Evolutionary conservation across 2,797 vertebrate genomes (phyloP).

Genomic region (Pseudocheirus occidentalis): DNA sequence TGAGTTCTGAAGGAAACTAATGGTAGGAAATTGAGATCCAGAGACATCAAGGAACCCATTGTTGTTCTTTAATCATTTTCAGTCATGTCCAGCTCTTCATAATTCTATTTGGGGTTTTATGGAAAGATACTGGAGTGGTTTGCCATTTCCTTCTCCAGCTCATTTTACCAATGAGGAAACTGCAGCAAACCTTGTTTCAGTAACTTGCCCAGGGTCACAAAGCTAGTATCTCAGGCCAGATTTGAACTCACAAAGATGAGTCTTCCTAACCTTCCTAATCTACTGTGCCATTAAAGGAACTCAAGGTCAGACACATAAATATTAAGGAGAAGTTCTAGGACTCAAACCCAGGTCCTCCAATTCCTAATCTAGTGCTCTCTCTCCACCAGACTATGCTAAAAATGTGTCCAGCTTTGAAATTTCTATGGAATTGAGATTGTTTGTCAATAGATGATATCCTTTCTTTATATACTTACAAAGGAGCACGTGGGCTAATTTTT

Average conservation of each 20-base stretch:
- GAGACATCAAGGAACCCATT: background rate
- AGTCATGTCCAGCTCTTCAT: background rate
- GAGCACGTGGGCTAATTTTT: background rate
- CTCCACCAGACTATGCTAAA: background rate
- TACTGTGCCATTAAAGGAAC: background rate
- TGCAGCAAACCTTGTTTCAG: background rate
- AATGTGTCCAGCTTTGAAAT: background rate
- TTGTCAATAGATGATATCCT: background rate
- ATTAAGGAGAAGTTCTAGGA: background rate
- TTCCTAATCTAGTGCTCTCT: background rate
- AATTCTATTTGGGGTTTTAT: background rate
- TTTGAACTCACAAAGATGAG: background rate
- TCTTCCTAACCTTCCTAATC: background rate
- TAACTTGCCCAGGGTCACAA: background rate
- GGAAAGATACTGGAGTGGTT: background rate
- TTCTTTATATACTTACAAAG: background rate
- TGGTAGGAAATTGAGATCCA: background rate
- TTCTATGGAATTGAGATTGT: background rate
- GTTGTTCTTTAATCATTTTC: background rate
- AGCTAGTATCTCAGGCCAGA: background rate
- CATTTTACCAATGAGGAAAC: background rate
- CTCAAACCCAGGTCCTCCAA: background rate
- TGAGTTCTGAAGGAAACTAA: background rate
- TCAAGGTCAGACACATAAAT: background rate
- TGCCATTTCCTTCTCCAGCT: background rate